Percentiles rank a stretch among this genome's conserved stretches.
phyloP scores from a whole-genome alignment of 2,113 vertebrate species.

The Anarrhichthys ocellatus region DNA sequence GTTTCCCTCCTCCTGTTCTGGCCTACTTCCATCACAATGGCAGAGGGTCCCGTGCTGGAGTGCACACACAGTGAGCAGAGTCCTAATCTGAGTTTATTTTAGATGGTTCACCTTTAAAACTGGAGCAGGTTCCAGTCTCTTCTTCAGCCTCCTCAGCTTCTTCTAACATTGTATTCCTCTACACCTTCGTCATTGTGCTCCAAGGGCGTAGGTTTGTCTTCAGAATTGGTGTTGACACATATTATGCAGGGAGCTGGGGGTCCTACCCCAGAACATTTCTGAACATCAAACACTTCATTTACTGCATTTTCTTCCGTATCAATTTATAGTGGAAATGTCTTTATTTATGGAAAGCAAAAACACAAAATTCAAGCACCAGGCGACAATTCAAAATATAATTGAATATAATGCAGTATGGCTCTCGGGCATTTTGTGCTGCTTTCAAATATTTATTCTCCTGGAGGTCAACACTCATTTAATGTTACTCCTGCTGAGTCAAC shows the following conservation, averaged over 20 bases:
- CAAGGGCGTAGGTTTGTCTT: background rate
- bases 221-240: background rate
- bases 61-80: slow-evolving; percentile 24
- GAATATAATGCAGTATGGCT: background rate
- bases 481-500: background rate
- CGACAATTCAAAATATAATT: background rate
- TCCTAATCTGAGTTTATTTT: slow-evolving; percentile 75
- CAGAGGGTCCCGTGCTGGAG: slow-evolving; percentile 37
- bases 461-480: background rate
- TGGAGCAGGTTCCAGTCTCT: slow-evolving; percentile 68
- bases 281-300: background rate
- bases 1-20: slow-evolving; percentile 46
- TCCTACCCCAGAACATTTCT: background rate
- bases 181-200: slow-evolving; percentile 22
- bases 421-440: background rate
- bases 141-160: slow-evolving; percentile 25
- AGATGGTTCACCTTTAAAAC: slow-evolving; percentile 78
- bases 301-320: background rate
- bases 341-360: background rate
- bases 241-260: background rate
- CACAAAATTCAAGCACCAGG: background rate
- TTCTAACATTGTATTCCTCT: slow-evolving; percentile 42
- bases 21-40: slow-evolving; percentile 71
- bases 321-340: background rate
- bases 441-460: background rate